phyloP scores from a whole-genome alignment of 2,888 invertebrate genomes.

The Spisula solida region DNA sequence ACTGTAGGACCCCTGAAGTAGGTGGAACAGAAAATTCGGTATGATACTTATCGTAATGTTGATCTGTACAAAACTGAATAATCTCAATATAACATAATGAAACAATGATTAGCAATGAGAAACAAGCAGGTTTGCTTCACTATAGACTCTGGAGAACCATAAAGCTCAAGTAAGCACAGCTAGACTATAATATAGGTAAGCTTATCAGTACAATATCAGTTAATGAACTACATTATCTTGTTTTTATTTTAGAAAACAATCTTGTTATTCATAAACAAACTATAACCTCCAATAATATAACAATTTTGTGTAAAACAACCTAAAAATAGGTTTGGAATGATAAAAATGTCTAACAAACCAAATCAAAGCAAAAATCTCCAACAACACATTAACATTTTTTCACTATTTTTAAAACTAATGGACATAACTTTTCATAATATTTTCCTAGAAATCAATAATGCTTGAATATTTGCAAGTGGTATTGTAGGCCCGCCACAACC shows the following conservation, averaged over 20 bases:
- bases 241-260: conserved; percentile 8
- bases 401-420: not conserved
- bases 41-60: too few species aligned
- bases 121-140: too few species aligned
- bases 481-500: too few species aligned
- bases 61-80: too few species aligned
- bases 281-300: not conserved
- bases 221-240: conserved; percentile 15
- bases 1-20: too few species aligned
- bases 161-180: not conserved
- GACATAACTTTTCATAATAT: too few species aligned
- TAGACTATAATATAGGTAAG: not conserved
- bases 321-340: not conserved
- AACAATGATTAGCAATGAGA: too few species aligned
- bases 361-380: not conserved
- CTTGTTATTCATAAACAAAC: conserved; percentile 1
- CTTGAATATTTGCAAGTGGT: too few species aligned
- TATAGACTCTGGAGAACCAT: too few species aligned
- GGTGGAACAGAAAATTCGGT: too few species aligned
- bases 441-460: too few species aligned
- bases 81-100: too few species aligned
- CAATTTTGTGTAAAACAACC: not conserved
- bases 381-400: not conserved
- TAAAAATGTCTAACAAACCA: not conserved
- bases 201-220: not conserved